These are phyloP conservation scores for Podargus strigoides DNA, from an alignment of 2,797 vertebrate genomes.

Conservation along the genomic window DNA sequence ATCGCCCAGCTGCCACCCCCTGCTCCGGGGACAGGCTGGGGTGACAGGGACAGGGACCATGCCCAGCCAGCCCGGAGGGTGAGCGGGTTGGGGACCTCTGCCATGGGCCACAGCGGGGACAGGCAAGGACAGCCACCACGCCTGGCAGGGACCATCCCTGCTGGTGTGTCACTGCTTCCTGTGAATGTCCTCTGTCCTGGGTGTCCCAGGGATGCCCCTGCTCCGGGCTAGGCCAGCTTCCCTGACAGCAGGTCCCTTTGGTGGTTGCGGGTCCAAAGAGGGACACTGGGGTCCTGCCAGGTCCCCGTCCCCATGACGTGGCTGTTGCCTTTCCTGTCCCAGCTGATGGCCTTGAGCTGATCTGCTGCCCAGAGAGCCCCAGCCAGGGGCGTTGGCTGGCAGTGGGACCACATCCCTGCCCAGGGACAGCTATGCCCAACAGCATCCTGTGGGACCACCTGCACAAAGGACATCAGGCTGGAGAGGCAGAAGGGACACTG, in stretches of 20 bases:
- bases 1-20: background rate
- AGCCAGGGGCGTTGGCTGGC: background rate
- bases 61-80: background rate
- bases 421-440: fast-evolving
- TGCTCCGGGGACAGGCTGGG: background rate
- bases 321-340: background rate
- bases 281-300: background rate
- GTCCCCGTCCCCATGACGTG: background rate
- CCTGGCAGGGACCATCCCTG: background rate
- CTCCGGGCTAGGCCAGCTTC: background rate
- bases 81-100: background rate
- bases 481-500: background rate
- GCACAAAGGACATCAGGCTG: background rate
- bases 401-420: background rate
- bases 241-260: background rate
- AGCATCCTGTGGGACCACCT: background rate
- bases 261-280: background rate
- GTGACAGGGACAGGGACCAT: background rate
- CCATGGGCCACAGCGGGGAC: background rate
- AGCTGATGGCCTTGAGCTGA: background rate
- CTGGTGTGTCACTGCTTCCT: background rate
- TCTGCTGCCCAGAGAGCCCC: background rate
- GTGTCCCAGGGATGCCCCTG: background rate
- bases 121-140: background rate
- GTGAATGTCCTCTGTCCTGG: background rate